Base-by-base conservation (phyloP, 2,888 invertebrate species). In the Heliconius ismenius region DNA sequence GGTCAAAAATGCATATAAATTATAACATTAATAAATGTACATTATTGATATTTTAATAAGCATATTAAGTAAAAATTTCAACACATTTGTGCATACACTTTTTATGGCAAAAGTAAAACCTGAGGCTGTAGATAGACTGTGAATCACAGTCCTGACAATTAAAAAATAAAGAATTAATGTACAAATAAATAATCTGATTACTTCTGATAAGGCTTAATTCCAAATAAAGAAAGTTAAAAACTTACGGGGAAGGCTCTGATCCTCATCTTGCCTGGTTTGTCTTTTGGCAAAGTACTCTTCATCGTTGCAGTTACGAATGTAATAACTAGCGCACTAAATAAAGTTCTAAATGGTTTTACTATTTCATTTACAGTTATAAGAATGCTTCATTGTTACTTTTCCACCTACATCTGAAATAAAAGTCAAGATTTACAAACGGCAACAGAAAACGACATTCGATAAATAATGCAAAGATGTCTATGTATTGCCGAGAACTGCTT, bases 181-280 rank as follows among this genome's bases (percentile, higher is more conserved):
- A n/a, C 4, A 15, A 13, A 24, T 24, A 67, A 13, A 43, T 67
- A n/a, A 13, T 39, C 15, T 39, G 15, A 39, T 43, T 43, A 24
- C 15, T 18, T 24, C 6, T 24, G 24, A 2, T 39, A 24, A 39
- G 13, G 3, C 32, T 39, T 39, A 72, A 76, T 21, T 63, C n/a
- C 4, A 32, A n/a, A 54, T 58, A n/a, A 70, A 58, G 21, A 21
- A 54, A 32, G 28, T 54, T 7, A 69, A 67, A 58, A 32, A 96
- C 98, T 98, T 95, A 99, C 98, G 91, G 99, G 98, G 95, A 99
- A 99, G 84, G 99, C 98, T 92, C 98, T 96, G 90, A 99, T 99
- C 90, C 99, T 96, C 98, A 99, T 98, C 95, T 99, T 99, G 95
- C 97, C 92, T 78, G 93, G 97, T 95, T 98, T 98, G 95, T 98